Base-by-base conservation (phyloP, 37 sponge, comb jelly and placozoan species). In the Beroe ovata region DNA sequence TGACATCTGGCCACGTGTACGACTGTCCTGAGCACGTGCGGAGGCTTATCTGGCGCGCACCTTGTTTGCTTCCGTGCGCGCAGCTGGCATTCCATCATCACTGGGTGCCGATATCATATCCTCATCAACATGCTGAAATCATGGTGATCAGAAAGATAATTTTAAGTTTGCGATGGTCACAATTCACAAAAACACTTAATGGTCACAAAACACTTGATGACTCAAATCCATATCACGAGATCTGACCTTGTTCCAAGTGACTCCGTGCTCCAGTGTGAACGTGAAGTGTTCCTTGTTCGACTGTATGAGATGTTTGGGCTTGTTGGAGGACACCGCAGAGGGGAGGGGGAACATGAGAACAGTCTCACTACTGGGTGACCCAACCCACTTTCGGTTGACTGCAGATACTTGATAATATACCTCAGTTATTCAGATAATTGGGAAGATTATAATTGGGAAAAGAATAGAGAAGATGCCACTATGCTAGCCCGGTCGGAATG, bases 301-400 rank as follows among this genome's bases (percentile, higher is more conserved):
- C 28, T 62, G 63, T 11, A 77, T 38, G 36, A 66, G 33, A 23
- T 77, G 84, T 40, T 77, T 77, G 26, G 84, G 41, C 22, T 77
- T 77, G 69, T 66, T 66, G 38, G 84, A 30, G 41, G 84, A 42
- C 28, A 35, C 54, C 11, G 54, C 84, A 25, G 84, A 32, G 0
- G 84, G 84, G 23, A 77, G 84, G n/a, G 84, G 84, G 71, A 42
- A 77, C 54, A 77, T 35, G 3, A 77, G 84, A 1, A 77, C 84
- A 8, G 84, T 42, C 20, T 77, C 84, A 19, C 84, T 77, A 54
- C 42, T 77, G 22, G 84, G 84, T 3, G 84, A 77, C 54, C 84
- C 84, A 38, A 77, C 84, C 84, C 84, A 77, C 84, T 77, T 77
- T 25, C 84, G 16, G 47, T 77, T 77, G 3, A 77, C 84, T 77